Base-by-base conservation (phyloP, 2,888 invertebrate genomes). In the Eristalis tenax region DNA sequence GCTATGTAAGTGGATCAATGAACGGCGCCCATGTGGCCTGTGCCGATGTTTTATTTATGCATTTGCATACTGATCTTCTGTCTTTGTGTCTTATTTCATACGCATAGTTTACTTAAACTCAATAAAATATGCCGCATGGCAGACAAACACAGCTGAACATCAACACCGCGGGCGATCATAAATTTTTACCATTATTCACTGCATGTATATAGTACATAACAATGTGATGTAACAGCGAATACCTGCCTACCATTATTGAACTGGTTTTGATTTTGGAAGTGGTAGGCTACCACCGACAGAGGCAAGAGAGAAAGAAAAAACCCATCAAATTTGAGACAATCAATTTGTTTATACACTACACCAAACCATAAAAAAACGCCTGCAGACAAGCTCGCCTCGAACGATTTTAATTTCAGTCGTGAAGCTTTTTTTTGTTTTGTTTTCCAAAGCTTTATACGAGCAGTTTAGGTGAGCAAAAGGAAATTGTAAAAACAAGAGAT, bases 201-300 rank as follows among this genome's bases (percentile, higher is more conserved):
- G 28, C 79, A 40, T 28, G 71, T 38, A 56, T 79, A 32, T 28
- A 71, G 65, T 79, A 71, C 71, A 79, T 71, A 79, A 65, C 40
- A 59, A 28, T 65, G 56, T 79, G 71, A 79, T 79, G 79, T 79
- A 71, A 79, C 71, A 32, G 43, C 57, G 28, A 71, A 65, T 79
- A 65, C 71, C 64, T 73, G n/a, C 43, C 15, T 32, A 50, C 23
- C 50, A 66, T 73, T 73, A 66, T 68, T 26, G 66, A 80, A 80
- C 73, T 26, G 66, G 79, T 80, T 73, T 73, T 50, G 6, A 23
- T 61, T 80, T 35, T 65, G 66, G 59, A 66, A 66, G 43, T 79
- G 59, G 73, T 66, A 13, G 38, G 26, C 38, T 56, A 23, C 35
- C 50, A 57, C 56, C 18, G 78, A 43, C 43, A 64, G 59, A 50